phyloP scores from a whole-genome alignment of 2,113 vertebrate species.

The Rana temporaria region DNA sequence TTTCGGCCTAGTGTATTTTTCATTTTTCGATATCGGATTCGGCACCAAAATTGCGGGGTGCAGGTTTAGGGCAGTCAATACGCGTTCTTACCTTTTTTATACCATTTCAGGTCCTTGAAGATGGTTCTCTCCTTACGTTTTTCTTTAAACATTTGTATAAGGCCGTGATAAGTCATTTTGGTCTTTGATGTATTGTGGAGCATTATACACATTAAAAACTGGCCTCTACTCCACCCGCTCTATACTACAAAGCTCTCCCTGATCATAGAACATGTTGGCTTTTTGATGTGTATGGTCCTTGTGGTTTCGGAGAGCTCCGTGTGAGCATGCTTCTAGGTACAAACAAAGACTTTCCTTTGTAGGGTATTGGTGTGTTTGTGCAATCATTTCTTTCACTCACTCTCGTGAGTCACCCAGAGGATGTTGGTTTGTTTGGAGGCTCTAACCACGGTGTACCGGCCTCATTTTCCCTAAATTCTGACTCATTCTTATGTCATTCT shows the following conservation, averaged over 20 bases:
- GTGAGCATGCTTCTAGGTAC: constrained; percentile 18
- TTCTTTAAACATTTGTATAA: too few species aligned
- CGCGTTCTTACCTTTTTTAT: too few species aligned
- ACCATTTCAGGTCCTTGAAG: too few species aligned
- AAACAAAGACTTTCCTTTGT: constrained; percentile 40
- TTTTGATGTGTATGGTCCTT: constrained; percentile 2
- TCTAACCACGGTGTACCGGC: constrained; percentile 15
- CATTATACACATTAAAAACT: background rate
- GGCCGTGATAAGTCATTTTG: too few species aligned
- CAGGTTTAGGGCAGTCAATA: too few species aligned
- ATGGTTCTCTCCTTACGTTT: too few species aligned
- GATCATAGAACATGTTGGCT: background rate
- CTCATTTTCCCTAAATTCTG: constrained; percentile 43
- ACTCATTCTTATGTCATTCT: constrained; percentile 36
- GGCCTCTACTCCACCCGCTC: background rate
- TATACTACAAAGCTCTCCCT: background rate
- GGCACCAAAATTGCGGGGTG: too few species aligned
- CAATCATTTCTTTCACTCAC: constrained; percentile 39
- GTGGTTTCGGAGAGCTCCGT: constrained; percentile 2
- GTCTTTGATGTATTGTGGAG: too few species aligned
- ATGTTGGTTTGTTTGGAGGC: constrained; percentile 40
- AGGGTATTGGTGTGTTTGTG: constrained; percentile 6
- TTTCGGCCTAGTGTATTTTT: too few species aligned
- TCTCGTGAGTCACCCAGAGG: constrained; percentile 44
- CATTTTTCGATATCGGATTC: too few species aligned